Conservation (phyloP, 2,797 vertebrate species). For the Rhinophrynus dorsalis region DNA sequence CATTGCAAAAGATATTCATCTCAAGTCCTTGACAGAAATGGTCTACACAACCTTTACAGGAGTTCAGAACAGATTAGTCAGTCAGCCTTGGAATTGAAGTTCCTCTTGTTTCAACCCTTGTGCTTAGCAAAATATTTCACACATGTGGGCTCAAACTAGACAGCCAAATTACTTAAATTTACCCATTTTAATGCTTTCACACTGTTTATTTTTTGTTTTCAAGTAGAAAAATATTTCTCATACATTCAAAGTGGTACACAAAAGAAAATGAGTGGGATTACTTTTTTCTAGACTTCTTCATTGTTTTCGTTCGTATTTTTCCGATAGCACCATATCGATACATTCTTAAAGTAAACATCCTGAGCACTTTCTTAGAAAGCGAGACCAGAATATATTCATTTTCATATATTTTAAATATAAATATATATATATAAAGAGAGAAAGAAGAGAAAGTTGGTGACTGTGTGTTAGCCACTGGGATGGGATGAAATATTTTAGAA, state of each 20-base stretch:
- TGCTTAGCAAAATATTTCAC: neutral
- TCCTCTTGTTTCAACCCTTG: conserved; percentile 5
- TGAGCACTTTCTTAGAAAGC: conserved; percentile 89
- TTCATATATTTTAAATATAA: conserved; percentile 61
- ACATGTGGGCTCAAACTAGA: conserved; percentile 23
- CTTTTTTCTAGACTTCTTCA: conserved; percentile 77
- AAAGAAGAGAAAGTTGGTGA: conserved; percentile 61
- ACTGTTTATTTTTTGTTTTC: conserved; percentile 82
- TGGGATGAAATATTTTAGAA: conserved; percentile 78
- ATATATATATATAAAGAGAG: conserved; percentile 31
- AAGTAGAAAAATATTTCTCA: conserved; percentile 88
- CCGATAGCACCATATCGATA: conserved; percentile 83
- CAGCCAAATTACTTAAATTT: conserved; percentile 83
- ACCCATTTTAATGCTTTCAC: conserved; percentile 83
- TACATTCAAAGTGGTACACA: conserved; percentile 87
- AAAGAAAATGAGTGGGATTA: conserved; percentile 78
- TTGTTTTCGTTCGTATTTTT: conserved; percentile 42
- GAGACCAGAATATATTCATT: conserved; percentile 79
- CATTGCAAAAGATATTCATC: no score
- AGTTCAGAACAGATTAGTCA: no score
- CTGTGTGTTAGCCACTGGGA: conserved; percentile 84
- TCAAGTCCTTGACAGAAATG: no score
- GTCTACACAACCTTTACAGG: no score
- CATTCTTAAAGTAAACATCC: conserved; percentile 85
- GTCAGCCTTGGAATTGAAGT: neutral